Base-by-base conservation (phyloP, 2,888 invertebrate species). In the Drosophila neotestacea region DNA sequence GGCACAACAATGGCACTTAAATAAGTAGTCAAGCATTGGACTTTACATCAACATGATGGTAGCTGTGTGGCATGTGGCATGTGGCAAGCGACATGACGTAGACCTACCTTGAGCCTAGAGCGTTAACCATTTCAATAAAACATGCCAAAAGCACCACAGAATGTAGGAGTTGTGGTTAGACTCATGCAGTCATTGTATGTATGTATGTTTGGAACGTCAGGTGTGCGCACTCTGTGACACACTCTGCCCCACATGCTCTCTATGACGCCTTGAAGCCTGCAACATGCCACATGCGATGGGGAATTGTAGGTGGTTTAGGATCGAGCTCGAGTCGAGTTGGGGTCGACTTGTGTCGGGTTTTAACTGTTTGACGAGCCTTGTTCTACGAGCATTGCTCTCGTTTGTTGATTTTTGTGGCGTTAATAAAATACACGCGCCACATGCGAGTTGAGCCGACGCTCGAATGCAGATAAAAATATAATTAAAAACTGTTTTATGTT, bases 391-490 rank as follows among this genome's bases (percentile, higher is more conserved):
- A 42, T 68, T 56, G 36, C 36, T 62, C 48, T 39, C 66, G 67
- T 66, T 70, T 70, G 79, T 70, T 78, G 79, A 73, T 79, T 73
- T 80, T 80, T 80, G 79, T 70, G 79, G 55, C 54, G 51, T 70
- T 75, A 79, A 83, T 88, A 81, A 85, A 79, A 73, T 66, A 61
- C 61, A 70, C 77, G 68, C 70, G 69, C 64, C 61, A 41, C 44
- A 34, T 36, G 48, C 32, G 47, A 32, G 47, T 48, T 48, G 36
- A 47, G 39, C 56, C 54, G 63, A 71, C 72, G 74, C 84, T 74
- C 30, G 56, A 70, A 71, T 79, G 65, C 64, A 80, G 82, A 85
- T 85, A 85, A 88, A 81, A 85, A 72, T 83, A 81, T 85, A 85
- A 85, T 85, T 88, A 85, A 88, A 85, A 85, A 85, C 55, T 62